Evolutionary conservation across 2,888 invertebrate genomes (phyloP).

Genomic region (Heliconius cydno): DNA sequence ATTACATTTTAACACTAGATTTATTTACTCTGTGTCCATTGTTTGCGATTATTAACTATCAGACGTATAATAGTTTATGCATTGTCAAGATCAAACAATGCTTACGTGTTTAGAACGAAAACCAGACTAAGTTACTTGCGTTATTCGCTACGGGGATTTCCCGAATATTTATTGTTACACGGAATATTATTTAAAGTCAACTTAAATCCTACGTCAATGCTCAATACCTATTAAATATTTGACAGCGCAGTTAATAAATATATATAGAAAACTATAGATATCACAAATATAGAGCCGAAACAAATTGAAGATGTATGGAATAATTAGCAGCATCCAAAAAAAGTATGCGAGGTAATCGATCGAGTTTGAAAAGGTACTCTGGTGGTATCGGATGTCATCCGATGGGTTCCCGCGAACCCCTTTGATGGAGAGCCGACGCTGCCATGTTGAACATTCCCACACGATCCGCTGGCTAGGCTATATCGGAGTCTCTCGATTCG

Average conservation of each 20-base stretch:
- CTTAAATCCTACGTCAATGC: constrained; percentile 34
- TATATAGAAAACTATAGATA: constrained; percentile 31
- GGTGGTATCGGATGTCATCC: constrained; percentile 69
- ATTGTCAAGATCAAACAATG: constrained; percentile 71
- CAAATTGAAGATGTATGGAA: constrained; percentile 51
- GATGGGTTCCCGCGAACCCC: constrained; percentile 71
- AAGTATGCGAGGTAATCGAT: constrained; percentile 54
- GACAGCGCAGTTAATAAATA: constrained; percentile 5
- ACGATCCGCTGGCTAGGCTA: constrained; percentile 64
- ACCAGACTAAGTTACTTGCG: constrained; percentile 53
- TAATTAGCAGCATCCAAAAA: constrained; percentile 48
- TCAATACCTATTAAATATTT: constrained; percentile 14
- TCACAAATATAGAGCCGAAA: constrained; percentile 39
- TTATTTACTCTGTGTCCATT: constrained; percentile 63
- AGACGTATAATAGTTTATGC: constrained; percentile 56
- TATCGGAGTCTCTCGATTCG: constrained; percentile 50
- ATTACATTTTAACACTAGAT: constrained; percentile 47
- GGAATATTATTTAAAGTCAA: constrained; percentile 44
- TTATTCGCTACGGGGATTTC: constrained; percentile 69
- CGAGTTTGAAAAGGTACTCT: constrained; percentile 58
- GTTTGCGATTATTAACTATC: constrained; percentile 58
- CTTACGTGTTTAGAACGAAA: constrained; percentile 68
- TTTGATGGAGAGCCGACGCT: constrained; percentile 74
- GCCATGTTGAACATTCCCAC: constrained; percentile 78
- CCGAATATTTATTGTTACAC: constrained; percentile 56